Conservation (phyloP, 2,113 vertebrate species). For the Pontoporia blainvillei region DNA sequence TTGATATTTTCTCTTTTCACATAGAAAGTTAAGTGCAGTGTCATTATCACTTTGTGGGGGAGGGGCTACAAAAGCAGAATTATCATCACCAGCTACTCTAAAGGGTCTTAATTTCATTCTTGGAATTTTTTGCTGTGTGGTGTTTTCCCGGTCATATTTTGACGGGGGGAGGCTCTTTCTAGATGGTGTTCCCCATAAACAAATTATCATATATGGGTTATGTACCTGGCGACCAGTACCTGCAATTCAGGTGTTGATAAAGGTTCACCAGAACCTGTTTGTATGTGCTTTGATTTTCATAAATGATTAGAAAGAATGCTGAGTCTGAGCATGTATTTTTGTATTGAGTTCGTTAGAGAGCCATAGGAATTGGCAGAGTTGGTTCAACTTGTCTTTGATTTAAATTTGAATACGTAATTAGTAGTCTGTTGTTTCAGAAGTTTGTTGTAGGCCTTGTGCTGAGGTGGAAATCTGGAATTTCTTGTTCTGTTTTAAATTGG, state of each 20-base stretch:
- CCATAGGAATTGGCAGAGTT: background rate
- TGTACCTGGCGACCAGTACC: background rate
- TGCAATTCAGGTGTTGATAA: background rate
- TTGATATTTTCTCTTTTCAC: background rate
- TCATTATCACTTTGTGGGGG: background rate
- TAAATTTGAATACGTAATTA: constrained; percentile 24
- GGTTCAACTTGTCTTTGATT: constrained; percentile 5
- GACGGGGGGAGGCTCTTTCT: background rate
- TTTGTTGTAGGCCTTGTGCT: background rate
- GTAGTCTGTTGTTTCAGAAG: background rate
- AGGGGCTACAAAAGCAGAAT: background rate
- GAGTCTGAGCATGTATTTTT: background rate
- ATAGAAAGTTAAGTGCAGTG: background rate
- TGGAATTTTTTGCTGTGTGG: background rate
- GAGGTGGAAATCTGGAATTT: background rate
- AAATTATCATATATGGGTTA: background rate
- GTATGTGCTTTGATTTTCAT: constrained; percentile 24
- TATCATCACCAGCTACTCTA: background rate
- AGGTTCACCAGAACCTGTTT: background rate
- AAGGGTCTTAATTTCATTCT: background rate
- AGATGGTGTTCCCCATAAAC: background rate
- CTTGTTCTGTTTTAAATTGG: constrained; percentile 22
- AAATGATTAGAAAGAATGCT: background rate
- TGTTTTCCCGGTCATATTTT: background rate
- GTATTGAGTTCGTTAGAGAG: constrained; percentile 25